These are phyloP conservation scores for Mormyrops boulengeri DNA, from an alignment of 2,797 vertebrate genomes.

Conservation along the genomic window DNA sequence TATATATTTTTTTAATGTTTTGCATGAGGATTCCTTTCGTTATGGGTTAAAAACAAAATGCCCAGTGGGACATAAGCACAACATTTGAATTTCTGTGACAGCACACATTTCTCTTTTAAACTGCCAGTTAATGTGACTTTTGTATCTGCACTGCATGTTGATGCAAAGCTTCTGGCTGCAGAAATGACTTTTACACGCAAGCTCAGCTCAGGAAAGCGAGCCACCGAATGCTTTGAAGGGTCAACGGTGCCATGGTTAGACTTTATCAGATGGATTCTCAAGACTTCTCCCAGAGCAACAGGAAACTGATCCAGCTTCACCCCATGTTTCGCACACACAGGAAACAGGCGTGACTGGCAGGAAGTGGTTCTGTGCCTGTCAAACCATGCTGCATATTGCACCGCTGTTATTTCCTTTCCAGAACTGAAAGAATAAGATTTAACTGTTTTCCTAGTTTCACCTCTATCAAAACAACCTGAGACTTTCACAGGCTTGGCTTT, in stretches of 20 bases:
- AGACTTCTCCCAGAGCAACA: constrained; percentile 41
- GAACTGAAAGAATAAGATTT: neutral
- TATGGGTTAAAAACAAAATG: neutral
- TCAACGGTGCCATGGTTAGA: constrained; percentile 38
- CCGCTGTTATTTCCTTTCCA: neutral
- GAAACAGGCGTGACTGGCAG: constrained; percentile 51
- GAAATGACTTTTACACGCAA: neutral
- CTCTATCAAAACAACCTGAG: neutral
- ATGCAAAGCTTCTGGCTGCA: neutral
- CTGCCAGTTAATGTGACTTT: neutral
- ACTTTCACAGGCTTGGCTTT: neutral
- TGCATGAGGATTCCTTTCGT: neutral
- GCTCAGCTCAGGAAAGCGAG: neutral
- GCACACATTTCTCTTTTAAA: neutral
- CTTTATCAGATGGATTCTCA: constrained; percentile 37
- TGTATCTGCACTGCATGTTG: neutral
- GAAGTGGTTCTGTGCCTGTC: constrained; percentile 41
- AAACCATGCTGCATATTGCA: neutral
- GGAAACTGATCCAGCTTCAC: constrained; percentile 55
- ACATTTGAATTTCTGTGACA: neutral
- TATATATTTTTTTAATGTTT: neutral
- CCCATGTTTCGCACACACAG: constrained; percentile 54
- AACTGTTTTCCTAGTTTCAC: neutral
- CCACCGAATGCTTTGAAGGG: neutral
- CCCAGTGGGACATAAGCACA: neutral